phyloP scores from a whole-genome alignment of 2,113 vertebrate genomes.

The Sinocyclocheilus maitianheensis region DNA sequence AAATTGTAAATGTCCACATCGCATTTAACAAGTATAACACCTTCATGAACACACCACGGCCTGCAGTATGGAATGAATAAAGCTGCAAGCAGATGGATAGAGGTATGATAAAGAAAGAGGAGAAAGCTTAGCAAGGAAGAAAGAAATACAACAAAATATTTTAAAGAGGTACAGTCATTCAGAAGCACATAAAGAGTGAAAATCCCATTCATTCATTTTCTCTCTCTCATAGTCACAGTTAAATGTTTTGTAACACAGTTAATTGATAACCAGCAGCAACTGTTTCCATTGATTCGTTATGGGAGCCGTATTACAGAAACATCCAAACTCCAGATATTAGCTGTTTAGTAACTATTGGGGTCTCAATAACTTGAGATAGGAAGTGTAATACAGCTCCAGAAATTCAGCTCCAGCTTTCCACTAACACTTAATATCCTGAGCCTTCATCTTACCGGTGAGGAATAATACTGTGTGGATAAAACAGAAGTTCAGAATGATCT shows the following conservation, averaged over 20 bases:
- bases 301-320: background rate
- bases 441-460: background rate
- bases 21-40: background rate
- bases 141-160: background rate
- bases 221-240: background rate
- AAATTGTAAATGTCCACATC: background rate
- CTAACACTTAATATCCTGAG: background rate
- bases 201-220: background rate
- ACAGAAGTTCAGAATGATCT: slow-evolving; percentile 16
- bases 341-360: background rate
- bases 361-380: background rate
- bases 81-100: slow-evolving; percentile 16
- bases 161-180: slow-evolving; percentile 8
- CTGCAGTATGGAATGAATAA: slow-evolving; percentile 8
- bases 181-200: slow-evolving; percentile 4
- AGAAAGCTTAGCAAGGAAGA: background rate
- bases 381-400: slow-evolving; percentile 7
- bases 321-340: background rate
- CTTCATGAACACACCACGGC: slow-evolving; percentile 9
- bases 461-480: background rate
- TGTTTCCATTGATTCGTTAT: background rate
- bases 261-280: slow-evolving; percentile 2
- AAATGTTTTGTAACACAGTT: background rate
- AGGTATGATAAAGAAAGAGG: slow-evolving; percentile 10
- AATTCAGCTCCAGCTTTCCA: no score